phyloP scores from a whole-genome alignment of 2,113 vertebrate genomes.

The Tympanuchus pallidicinctus region DNA sequence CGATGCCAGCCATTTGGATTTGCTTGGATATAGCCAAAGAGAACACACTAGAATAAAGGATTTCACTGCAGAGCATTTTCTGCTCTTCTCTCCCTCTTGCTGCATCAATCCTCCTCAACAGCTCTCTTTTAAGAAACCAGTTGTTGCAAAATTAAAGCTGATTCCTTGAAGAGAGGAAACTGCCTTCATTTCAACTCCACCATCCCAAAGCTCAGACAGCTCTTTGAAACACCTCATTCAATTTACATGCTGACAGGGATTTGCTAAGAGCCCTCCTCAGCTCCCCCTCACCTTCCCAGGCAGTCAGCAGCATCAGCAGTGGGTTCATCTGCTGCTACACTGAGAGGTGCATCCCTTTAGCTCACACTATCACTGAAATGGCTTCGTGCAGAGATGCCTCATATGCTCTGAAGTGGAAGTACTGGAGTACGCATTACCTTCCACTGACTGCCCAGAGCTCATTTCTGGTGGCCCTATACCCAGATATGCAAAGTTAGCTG shows the following conservation, averaged over 20 bases:
- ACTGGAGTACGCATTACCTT: neutral
- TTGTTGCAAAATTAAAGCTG: constrained; percentile 1
- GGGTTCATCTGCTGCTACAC: neutral
- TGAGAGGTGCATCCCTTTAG: neutral
- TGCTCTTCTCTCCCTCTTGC: neutral
- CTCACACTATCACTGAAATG: neutral
- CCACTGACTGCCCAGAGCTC: neutral
- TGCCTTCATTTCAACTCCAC: neutral
- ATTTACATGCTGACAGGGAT: neutral
- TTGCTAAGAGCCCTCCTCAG: neutral
- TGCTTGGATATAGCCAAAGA: neutral
- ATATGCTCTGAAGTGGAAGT: neutral
- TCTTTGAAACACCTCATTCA: neutral
- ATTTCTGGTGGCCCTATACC: neutral
- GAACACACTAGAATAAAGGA: neutral
- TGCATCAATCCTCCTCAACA: neutral
- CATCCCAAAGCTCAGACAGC: neutral
- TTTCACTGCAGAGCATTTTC: neutral
- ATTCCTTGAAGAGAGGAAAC: neutral
- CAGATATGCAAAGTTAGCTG: neutral
- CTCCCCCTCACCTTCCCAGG: neutral
- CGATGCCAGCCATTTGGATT: neutral
- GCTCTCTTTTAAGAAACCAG: neutral
- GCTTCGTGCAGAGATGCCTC: neutral
- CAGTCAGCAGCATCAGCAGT: neutral